Conservation (phyloP, 2,113 vertebrate genomes). For the Mixornis gularis region DNA sequence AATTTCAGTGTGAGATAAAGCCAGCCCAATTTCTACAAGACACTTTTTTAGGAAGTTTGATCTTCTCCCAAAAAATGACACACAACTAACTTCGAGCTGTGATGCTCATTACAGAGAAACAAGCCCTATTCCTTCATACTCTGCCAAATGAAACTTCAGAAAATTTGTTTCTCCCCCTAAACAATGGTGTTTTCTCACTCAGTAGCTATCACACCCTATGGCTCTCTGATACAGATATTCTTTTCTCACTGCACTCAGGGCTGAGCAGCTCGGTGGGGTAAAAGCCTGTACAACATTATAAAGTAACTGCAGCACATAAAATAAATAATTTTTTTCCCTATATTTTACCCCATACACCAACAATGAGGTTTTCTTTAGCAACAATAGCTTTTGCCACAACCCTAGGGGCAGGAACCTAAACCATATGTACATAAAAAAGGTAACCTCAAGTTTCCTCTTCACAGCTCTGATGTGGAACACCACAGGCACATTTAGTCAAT, state of each 20-base stretch:
- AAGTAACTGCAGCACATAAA: not conserved
- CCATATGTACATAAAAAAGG: not conserved
- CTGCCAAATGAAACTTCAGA: not conserved
- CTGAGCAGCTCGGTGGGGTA: not conserved
- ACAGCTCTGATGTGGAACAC: slow-evolving; percentile 39
- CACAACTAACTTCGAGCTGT: not conserved
- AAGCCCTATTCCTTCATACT: not conserved
- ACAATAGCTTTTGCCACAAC: slow-evolving; percentile 17
- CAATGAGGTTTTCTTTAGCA: slow-evolving; percentile 1
- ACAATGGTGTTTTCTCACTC: not conserved
- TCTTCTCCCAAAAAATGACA: not conserved
- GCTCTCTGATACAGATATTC: not conserved
- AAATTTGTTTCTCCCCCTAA: not conserved
- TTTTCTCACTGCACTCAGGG: not conserved
- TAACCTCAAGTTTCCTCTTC: slow-evolving; percentile 42
- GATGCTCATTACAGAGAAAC: not conserved
- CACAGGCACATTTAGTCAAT: slow-evolving; percentile 40
- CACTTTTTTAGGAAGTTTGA: not conserved
- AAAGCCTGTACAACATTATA: not conserved
- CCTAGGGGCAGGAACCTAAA: slow-evolving; percentile 22
- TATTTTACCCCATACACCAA: not conserved
- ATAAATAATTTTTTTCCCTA: not conserved
- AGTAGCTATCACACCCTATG: not conserved
- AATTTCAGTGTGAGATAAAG: not conserved
- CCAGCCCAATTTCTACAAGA: not conserved